Conservation (phyloP, 2,888 invertebrate species). For the Zootermopsis nevadensis region DNA sequence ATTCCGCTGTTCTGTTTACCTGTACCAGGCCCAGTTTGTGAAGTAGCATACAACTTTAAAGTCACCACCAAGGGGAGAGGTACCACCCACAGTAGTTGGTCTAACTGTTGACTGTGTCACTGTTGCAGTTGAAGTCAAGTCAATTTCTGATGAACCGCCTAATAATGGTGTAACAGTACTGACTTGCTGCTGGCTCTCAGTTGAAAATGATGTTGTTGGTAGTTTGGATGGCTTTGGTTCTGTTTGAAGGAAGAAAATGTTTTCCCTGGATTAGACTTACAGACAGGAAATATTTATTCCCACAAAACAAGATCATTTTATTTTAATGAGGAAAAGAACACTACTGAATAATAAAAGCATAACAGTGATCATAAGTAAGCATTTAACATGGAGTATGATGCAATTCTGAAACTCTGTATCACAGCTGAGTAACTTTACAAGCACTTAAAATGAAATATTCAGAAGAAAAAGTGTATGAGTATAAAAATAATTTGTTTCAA, state of each 20-base stretch:
- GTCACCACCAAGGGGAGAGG: conserved; percentile 57
- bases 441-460: no score
- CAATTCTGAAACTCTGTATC: no score
- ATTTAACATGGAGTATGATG: no score
- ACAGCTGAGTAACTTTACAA: no score
- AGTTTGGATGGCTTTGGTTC: conserved; percentile 47
- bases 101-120: conserved; percentile 46
- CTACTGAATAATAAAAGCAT: no score
- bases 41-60: conserved; percentile 91
- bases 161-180: neutral
- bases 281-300: no score
- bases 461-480: no score
- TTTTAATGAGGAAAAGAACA: no score
- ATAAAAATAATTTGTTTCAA: no score
- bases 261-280: neutral
- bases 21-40: conserved; percentile 95
- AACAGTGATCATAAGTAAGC: no score
- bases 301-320: no score
- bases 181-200: conserved; percentile 59
- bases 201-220: conserved; percentile 54
- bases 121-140: conserved; percentile 37
- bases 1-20: conserved; percentile 54
- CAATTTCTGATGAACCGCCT: conserved; percentile 51
- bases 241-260: neutral
- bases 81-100: conserved; percentile 35